These are phyloP conservation scores for Phortica magna DNA, from an alignment of 2,888 invertebrate genomes.

Conservation along the genomic window DNA sequence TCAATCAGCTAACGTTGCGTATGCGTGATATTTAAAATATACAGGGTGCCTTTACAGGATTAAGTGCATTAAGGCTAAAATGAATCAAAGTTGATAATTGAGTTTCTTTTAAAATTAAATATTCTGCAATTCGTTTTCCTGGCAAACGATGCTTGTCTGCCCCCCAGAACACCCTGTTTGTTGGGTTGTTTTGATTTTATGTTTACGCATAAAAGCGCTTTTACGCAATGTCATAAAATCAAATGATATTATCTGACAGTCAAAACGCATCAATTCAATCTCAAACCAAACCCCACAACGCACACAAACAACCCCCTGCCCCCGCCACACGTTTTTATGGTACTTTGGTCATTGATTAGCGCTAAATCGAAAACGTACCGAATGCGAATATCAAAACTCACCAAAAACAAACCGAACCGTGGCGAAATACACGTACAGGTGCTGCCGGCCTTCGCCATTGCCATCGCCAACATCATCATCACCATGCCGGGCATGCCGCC, in stretches of 20 bases:
- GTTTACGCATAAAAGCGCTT: constrained; percentile 23
- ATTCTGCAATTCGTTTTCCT: not conserved
- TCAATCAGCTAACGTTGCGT: constrained; percentile 4
- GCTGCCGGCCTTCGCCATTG: not conserved
- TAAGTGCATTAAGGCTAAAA: not conserved
- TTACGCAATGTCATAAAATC: constrained; percentile 30
- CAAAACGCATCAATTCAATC: constrained; percentile 19
- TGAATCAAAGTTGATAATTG: not conserved
- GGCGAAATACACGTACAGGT: not conserved
- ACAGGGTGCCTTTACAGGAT: not conserved
- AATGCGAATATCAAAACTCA: not conserved
- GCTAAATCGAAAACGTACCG: constrained; percentile 10
- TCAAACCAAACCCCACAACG: not conserved
- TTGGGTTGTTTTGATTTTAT: not conserved
- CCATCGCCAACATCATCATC: too few species aligned
- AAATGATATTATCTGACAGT: constrained; percentile 25
- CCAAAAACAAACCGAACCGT: not conserved
- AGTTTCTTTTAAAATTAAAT: not conserved
- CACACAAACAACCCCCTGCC: not conserved
- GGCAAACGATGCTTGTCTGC: not conserved
- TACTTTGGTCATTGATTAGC: constrained; percentile 16
- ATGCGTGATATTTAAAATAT: constrained; percentile 1
- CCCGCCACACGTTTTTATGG: not conserved
- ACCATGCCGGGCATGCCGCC: too few species aligned
- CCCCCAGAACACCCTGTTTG: constrained; percentile 10